Percentiles rank a stretch among this genome's conserved stretches.
Evolutionary conservation across 53 echinoderm and acorn worm genomes (phyloP).

Genomic region (Luidia sarsii): DNA sequence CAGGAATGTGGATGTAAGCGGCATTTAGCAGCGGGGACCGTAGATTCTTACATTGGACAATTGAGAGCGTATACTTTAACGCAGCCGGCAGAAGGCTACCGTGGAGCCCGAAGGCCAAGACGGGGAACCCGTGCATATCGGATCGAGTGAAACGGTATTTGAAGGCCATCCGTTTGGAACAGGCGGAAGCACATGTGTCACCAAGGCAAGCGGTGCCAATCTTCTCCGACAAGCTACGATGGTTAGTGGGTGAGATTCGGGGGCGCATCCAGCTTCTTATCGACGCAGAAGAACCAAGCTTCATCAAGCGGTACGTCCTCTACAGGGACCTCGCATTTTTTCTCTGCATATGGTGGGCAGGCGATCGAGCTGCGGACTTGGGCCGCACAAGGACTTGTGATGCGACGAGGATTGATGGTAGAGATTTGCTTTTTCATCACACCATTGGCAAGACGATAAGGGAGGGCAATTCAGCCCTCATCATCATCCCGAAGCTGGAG

Average conservation of each 20-base stretch:
- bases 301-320: no score
- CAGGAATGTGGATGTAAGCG: no score
- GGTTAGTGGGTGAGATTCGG: no score
- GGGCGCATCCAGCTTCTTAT: no score
- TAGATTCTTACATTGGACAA: not conserved
- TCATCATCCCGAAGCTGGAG: not conserved
- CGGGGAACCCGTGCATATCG: not conserved
- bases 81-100: not conserved
- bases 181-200: slow-evolving; percentile 5
- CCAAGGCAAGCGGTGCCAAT: not conserved
- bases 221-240: not conserved
- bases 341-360: slow-evolving; percentile 1
- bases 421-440: not conserved
- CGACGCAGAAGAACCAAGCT: not conserved
- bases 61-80: not conserved
- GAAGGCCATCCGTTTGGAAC: not conserved
- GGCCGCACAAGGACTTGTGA: not conserved
- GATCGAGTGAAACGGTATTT: not conserved
- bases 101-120: not conserved
- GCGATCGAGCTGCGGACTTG: not conserved
- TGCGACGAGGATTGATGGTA: not conserved
- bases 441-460: not conserved
- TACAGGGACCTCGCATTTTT: no score
- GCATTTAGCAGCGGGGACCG: not conserved
- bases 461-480: not conserved